These are phyloP conservation scores for Amphiprion ocellaris DNA, from an alignment of 2,113 vertebrate species.

Conservation along the genomic window DNA sequence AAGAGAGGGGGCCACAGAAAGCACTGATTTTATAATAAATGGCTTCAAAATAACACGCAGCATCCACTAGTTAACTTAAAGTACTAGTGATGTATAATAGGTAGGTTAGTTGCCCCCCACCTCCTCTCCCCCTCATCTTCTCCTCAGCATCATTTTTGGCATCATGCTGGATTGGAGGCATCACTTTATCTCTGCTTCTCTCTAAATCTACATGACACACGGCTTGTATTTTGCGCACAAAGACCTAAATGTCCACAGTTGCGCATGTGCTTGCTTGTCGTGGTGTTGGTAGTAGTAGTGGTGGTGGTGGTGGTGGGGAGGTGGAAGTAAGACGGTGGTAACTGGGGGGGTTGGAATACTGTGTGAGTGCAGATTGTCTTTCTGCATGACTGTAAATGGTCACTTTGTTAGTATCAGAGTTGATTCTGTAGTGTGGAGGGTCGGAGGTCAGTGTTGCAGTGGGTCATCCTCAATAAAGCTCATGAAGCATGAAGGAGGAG, in stretches of 20 bases:
- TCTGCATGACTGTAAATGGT: slow-evolving; percentile 56
- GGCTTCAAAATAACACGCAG: neutral
- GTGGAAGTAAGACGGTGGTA: slow-evolving; percentile 35
- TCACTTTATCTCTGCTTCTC: slow-evolving; percentile 68
- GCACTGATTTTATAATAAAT: neutral
- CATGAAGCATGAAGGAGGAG: neutral
- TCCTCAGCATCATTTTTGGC: slow-evolving; percentile 67
- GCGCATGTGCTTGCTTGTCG: neutral
- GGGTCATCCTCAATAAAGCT: slow-evolving; percentile 45
- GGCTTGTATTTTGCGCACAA: slow-evolving; percentile 13
- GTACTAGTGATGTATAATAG: slow-evolving; percentile 19
- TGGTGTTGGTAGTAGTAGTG: no score
- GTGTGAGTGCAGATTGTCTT: slow-evolving; percentile 37
- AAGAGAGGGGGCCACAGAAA: neutral
- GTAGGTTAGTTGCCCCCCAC: slow-evolving; percentile 4
- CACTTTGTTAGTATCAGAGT: slow-evolving; percentile 54
- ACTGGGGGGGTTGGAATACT: slow-evolving; percentile 46
- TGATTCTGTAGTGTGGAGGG: slow-evolving; percentile 40
- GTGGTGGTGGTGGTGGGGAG: no score
- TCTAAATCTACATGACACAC: slow-evolving; percentile 43
- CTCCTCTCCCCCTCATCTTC: neutral
- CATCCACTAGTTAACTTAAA: neutral
- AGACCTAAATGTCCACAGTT: neutral
- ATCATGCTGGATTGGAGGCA: slow-evolving; percentile 67
- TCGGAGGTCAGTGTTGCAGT: slow-evolving; percentile 49